These are phyloP conservation scores for Bilobella aurantiaca DNA, from an alignment of 1,140 invertebrate genomes.

Conservation along the genomic window DNA sequence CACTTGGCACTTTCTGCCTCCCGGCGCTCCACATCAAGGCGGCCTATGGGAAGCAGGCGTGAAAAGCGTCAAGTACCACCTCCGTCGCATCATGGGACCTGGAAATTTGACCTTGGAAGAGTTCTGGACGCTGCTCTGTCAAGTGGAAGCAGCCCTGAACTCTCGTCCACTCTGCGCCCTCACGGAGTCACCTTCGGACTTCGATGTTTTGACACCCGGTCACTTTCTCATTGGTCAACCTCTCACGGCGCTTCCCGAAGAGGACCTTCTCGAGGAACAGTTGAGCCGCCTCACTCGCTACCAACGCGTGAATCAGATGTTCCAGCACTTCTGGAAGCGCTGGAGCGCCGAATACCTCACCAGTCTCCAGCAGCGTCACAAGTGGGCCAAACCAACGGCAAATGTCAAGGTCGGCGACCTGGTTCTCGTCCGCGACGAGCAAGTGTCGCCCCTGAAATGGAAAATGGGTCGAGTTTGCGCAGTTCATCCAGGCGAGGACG, in stretches of 20 bases:
- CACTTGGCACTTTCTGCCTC: constrained; percentile 37
- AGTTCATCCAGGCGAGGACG: constrained; percentile 34
- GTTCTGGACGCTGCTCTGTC: constrained; percentile 33
- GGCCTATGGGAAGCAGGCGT: constrained; percentile 38
- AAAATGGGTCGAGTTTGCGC: constrained; percentile 35
- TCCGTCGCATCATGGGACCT: constrained; percentile 27
- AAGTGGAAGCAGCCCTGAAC: constrained; percentile 37
- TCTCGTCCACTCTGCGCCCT: constrained; percentile 31
- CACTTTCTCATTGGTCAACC: constrained; percentile 22
- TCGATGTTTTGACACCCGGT: constrained; percentile 33
- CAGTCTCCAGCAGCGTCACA: constrained; percentile 29
- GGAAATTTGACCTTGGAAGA: constrained; percentile 29
- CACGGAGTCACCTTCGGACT: constrained; percentile 35
- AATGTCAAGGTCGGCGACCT: constrained; percentile 16
- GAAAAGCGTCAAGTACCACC: constrained; percentile 36
- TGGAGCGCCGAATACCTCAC: constrained; percentile 37
- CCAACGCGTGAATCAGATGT: constrained; percentile 6
- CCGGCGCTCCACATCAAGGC: constrained; percentile 36
- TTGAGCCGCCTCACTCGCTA: neutral
- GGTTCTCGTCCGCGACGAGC: constrained; percentile 35
- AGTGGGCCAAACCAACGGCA: constrained; percentile 15
- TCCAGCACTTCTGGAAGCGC: neutral
- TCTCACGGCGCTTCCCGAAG: constrained; percentile 4
- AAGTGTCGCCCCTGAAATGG: constrained; percentile 36
- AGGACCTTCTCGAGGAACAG: neutral